A percentile compares a stretch with the other conserved stretches of the same genome.
Evolutionary conservation across 1,140 invertebrate genomes (phyloP).

Genomic region (Leptopilina clavipes): DNA sequence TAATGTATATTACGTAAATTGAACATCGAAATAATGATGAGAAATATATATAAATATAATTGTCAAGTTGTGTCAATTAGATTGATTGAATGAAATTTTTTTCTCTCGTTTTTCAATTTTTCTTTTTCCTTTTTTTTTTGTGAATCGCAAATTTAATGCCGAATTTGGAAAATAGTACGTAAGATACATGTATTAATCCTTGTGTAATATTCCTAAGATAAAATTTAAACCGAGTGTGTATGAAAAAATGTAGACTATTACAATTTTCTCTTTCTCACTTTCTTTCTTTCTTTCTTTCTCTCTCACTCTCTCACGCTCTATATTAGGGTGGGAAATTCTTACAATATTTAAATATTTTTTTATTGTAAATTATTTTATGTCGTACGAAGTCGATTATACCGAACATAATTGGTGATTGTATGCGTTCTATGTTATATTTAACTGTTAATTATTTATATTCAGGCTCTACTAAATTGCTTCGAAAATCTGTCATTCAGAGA

Average conservation of each 20-base stretch:
- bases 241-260: conserved; percentile 72
- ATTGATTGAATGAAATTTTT: conserved; percentile 62
- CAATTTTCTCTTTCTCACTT: conserved; percentile 64
- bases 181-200: conserved; percentile 50
- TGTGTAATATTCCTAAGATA: neutral
- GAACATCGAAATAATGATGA: conserved; percentile 53
- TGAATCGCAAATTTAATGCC: conserved; percentile 46
- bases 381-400: conserved; percentile 59
- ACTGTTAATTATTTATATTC: conserved; percentile 61
- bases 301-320: no score
- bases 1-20: conserved; percentile 50
- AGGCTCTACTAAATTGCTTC: conserved; percentile 64
- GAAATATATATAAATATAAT: conserved; percentile 44
- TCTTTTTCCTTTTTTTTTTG: neutral
- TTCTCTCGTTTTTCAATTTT: conserved; percentile 28
- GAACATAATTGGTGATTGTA: conserved; percentile 62
- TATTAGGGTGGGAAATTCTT: conserved; percentile 67
- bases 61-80: conserved; percentile 64
- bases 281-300: conserved; percentile 43
- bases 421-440: conserved; percentile 54
- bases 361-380: conserved; percentile 48
- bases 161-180: conserved; percentile 61
- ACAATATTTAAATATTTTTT: conserved; percentile 63
- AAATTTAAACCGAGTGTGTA: conserved; percentile 61
- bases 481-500: conserved; percentile 59